Percentiles rank a stretch among this genome's conserved stretches.
These are phyloP conservation scores for Pilophorus perplexus DNA, from an alignment of 2,888 invertebrate species.

Conservation along the genomic window DNA sequence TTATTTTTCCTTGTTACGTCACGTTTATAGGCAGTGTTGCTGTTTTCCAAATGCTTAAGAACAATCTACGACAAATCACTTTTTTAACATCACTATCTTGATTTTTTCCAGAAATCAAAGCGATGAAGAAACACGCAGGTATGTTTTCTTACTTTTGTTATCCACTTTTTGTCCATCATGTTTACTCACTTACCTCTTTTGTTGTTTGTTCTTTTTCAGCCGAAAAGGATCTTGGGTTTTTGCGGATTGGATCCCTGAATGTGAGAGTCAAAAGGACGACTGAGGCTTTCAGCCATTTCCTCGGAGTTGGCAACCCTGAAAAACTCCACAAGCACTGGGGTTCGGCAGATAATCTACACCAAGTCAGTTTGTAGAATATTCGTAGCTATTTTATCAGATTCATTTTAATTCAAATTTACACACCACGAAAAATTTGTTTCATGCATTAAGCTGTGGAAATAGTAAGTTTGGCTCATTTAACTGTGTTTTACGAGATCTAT, in stretches of 20 bases:
- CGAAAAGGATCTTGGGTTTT: constrained; percentile 87
- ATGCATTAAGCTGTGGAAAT: too few species aligned
- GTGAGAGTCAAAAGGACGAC: constrained; percentile 90
- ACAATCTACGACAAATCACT: too few species aligned
- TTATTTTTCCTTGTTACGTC: too few species aligned
- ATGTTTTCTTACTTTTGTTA: constrained; percentile 49
- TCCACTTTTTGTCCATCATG: constrained; percentile 8
- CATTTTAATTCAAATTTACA: too few species aligned
- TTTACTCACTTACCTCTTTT: constrained; percentile 13
- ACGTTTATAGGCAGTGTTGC: too few species aligned
- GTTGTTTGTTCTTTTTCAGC: constrained; percentile 52
- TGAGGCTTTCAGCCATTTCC: constrained; percentile 86
- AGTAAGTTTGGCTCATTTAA: too few species aligned
- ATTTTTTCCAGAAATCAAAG: constrained; percentile 71
- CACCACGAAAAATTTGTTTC: too few species aligned
- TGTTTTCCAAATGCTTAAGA: too few species aligned
- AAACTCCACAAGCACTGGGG: constrained; percentile 85
- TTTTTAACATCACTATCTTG: too few species aligned
- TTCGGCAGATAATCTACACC: constrained; percentile 81
- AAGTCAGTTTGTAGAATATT: constrained; percentile 54
- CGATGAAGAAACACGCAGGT: constrained; percentile 71
- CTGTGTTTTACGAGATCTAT: too few species aligned
- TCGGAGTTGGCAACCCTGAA: constrained; percentile 73
- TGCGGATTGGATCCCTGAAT: constrained; percentile 87
- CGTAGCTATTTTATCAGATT: too few species aligned